Conservation (phyloP, 1,140 invertebrate species). For the Bombus ignitus region DNA sequence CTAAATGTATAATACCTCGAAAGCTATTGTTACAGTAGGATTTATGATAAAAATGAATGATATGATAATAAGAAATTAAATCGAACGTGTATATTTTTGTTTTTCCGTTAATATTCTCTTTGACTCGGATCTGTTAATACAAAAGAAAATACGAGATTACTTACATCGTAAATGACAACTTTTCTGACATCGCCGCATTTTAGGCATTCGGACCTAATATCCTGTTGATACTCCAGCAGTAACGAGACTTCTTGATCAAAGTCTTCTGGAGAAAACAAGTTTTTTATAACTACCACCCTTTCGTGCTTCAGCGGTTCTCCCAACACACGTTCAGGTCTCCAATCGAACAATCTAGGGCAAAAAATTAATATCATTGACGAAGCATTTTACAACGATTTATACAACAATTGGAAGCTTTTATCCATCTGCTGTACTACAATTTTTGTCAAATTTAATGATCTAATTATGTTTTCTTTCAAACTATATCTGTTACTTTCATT, state of each 20-base stretch:
- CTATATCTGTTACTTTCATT: too few relatives aligned
- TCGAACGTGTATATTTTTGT: too few relatives aligned
- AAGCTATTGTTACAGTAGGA: too few relatives aligned
- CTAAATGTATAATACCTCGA: too few relatives aligned
- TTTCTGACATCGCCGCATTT: conserved; percentile 97
- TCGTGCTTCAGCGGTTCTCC: conserved; percentile 94
- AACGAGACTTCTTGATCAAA: conserved; percentile 95
- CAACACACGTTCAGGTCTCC: conserved; percentile 95
- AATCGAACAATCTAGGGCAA: conserved; percentile 92
- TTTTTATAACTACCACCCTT: conserved; percentile 95
- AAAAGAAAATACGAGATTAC: conserved; percentile 71
- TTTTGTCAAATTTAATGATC: too few relatives aligned
- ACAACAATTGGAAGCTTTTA: background rate
- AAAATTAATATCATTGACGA: background rate
- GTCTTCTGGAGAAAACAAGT: conserved; percentile 94
- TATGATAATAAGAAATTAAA: too few relatives aligned
- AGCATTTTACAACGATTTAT: background rate
- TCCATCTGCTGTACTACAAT: background rate
- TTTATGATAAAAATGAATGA: too few relatives aligned
- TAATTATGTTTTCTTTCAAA: background rate
- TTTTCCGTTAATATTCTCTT: background rate
- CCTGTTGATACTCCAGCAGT: conserved; percentile 95
- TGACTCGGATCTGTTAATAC: background rate
- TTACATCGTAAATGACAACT: conserved; percentile 96
- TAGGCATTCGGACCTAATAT: conserved; percentile 93